These are phyloP conservation scores for Stigmatopora argus DNA, from an alignment of 2,113 vertebrate genomes.

Conservation along the genomic window DNA sequence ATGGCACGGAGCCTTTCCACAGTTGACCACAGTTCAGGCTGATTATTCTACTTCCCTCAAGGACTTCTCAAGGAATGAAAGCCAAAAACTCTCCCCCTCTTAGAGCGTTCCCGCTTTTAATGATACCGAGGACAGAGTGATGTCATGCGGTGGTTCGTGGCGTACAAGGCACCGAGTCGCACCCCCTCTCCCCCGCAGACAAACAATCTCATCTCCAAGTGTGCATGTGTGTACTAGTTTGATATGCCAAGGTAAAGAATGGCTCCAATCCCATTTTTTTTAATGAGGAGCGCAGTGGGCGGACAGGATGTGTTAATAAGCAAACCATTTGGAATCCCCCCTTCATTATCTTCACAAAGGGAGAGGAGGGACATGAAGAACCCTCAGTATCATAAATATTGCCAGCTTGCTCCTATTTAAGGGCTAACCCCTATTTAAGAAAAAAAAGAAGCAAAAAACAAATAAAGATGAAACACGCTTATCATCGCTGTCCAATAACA, in stretches of 20 bases:
- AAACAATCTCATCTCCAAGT: constrained; percentile 36
- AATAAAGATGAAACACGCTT: neutral
- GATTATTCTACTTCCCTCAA: constrained; percentile 62
- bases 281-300: constrained; percentile 55
- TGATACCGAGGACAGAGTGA: constrained; percentile 60
- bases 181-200: constrained; percentile 47
- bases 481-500: neutral
- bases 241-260: constrained; percentile 53
- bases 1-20: constrained; percentile 56
- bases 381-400: constrained; percentile 13
- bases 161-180: constrained; percentile 69
- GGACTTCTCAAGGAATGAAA: constrained; percentile 57
- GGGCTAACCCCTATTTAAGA: neutral
- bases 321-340: constrained; percentile 43
- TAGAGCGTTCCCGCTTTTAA: constrained; percentile 43
- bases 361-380: constrained; percentile 17
- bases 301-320: constrained; percentile 58
- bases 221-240: constrained; percentile 31
- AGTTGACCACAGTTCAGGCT: constrained; percentile 55
- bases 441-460: neutral
- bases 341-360: constrained; percentile 33
- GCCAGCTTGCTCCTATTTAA: constrained; percentile 4
- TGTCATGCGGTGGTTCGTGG: constrained; percentile 58
- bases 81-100: constrained; percentile 52
- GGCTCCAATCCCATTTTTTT: constrained; percentile 50